A percentile compares a stretch with the other conserved stretches of the same genome.
phyloP scores from a whole-genome alignment of 2,797 vertebrate species.

The Mus minutoides region DNA sequence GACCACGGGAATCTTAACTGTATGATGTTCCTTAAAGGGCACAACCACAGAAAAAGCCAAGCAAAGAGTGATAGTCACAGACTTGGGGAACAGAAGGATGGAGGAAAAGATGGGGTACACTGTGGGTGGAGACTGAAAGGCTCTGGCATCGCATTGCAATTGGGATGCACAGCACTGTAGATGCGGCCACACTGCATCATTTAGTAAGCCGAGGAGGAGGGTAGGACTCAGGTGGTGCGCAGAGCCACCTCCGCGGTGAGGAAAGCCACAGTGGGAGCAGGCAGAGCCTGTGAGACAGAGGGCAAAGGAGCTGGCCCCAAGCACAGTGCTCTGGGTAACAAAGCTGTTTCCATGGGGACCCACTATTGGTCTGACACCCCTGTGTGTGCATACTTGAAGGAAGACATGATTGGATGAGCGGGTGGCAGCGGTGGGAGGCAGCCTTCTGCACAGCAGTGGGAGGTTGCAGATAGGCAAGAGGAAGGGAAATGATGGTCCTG shows the following conservation, averaged over 20 bases:
- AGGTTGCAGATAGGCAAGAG: neutral
- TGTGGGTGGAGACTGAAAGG: rapidly evolving
- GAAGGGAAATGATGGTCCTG: rapidly evolving
- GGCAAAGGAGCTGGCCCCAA: rapidly evolving
- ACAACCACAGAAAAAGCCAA: rapidly evolving
- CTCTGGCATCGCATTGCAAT: rapidly evolving
- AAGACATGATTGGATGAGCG: rapidly evolving
- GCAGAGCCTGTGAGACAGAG: neutral
- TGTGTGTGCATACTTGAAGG: rapidly evolving
- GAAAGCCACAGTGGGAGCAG: neutral
- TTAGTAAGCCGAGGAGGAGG: neutral
- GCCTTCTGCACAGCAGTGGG: neutral
- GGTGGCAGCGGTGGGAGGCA: rapidly evolving
- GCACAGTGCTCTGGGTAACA: rapidly evolving
- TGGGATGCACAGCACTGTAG: rapidly evolving
- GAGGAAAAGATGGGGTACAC: rapidly evolving
- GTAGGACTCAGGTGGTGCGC: neutral
- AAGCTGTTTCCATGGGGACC: neutral
- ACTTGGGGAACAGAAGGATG: too few species aligned
- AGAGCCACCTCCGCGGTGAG: rapidly evolving
- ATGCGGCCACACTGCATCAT: too few species aligned
- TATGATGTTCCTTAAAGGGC: neutral
- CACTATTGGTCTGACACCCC: rapidly evolving
- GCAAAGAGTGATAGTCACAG: rapidly evolving
- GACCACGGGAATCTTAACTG: rapidly evolving